phyloP scores from a whole-genome alignment of 2,113 vertebrate species.

The Reinhardtius hippoglossoides region DNA sequence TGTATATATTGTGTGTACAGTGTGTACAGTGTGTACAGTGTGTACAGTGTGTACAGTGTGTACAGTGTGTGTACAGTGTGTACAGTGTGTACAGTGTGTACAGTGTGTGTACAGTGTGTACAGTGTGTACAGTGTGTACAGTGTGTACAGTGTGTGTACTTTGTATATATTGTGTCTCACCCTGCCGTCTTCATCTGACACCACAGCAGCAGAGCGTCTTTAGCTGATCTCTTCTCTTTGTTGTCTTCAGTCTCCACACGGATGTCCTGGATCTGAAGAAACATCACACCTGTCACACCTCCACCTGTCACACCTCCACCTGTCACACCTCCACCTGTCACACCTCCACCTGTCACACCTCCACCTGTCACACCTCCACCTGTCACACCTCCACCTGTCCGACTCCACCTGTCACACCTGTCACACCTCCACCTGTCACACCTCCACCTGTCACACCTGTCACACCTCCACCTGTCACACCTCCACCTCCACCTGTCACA shows the following conservation, averaged over 20 bases:
- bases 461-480: background rate
- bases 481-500: background rate
- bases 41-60: too few relatives aligned
- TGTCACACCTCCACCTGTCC: background rate
- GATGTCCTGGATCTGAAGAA: constrained; percentile 94
- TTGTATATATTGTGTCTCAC: constrained; percentile 77
- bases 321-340: background rate
- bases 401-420: background rate
- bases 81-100: too few relatives aligned
- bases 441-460: background rate
- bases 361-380: constrained; percentile 5
- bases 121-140: too few relatives aligned
- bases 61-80: too few relatives aligned
- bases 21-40: too few relatives aligned
- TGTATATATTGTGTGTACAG: too few relatives aligned
- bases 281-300: background rate
- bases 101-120: too few relatives aligned
- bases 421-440: background rate
- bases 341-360: background rate
- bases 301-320: too few relatives aligned
- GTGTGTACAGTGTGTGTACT: too few relatives aligned
- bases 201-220: constrained; percentile 95
- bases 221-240: constrained; percentile 96
- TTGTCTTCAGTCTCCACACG: constrained; percentile 97
- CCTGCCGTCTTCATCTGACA: constrained; percentile 99